These are phyloP conservation scores for Mellilla xanthometata DNA, from an alignment of 2,888 invertebrate species.

Conservation along the genomic window DNA sequence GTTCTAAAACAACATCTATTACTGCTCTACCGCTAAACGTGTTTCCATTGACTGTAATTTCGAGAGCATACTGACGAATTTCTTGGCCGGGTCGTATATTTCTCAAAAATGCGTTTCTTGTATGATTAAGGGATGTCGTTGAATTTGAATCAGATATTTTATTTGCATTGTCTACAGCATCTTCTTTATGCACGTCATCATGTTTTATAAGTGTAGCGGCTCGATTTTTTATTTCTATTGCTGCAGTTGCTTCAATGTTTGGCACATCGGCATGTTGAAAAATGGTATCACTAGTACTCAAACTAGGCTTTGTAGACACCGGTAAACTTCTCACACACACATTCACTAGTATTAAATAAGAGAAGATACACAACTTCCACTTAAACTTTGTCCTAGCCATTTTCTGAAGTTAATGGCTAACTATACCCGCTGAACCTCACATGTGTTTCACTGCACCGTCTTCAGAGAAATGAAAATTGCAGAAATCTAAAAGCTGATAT, in stretches of 20 bases:
- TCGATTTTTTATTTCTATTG: constrained; percentile 2
- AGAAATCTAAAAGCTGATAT: no score
- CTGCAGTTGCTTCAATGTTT: constrained; percentile 5
- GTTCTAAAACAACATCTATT: constrained; percentile 38
- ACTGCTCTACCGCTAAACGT: constrained; percentile 48
- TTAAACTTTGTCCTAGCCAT: constrained; percentile 58
- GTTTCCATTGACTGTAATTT: constrained; percentile 43
- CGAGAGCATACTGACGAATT: constrained; percentile 41
- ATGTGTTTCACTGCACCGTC: constrained; percentile 40
- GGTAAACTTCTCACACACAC: constrained; percentile 51
- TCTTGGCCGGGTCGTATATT: constrained; percentile 50
- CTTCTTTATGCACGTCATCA: constrained; percentile 1
- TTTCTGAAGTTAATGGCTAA: constrained; percentile 43
- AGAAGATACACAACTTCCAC: constrained; percentile 48
- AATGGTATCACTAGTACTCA: constrained; percentile 27
- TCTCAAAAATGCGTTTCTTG: constrained; percentile 27
- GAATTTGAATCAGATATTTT: constrained; percentile 10
- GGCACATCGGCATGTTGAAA: constrained; percentile 29
- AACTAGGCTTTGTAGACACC: constrained; percentile 26
- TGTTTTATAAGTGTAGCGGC: constrained; percentile 7
- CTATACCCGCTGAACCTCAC: constrained; percentile 35
- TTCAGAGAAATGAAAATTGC: constrained; percentile 38
- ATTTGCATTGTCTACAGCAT: constrained; percentile 7
- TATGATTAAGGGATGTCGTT: constrained; percentile 27
- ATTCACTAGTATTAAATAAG: constrained; percentile 40